Percentiles rank a stretch among this genome's conserved stretches.
Conservation (phyloP, 2,113 vertebrate species). For the Labeo rohita region DNA sequence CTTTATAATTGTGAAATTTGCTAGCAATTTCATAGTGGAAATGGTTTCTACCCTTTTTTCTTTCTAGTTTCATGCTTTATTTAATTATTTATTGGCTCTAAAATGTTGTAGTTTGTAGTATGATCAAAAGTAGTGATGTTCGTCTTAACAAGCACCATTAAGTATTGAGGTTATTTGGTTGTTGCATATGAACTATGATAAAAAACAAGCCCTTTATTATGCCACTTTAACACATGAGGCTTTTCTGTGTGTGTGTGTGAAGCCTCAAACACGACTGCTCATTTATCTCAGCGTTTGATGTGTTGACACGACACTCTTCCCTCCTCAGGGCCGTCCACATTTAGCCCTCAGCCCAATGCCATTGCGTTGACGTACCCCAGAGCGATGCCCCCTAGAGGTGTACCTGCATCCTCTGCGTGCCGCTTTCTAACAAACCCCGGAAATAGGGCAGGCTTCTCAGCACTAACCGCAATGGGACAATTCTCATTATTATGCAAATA, state of each 20-base stretch:
- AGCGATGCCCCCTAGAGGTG: conserved; percentile 59
- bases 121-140: background rate
- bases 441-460: conserved; percentile 69
- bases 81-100: background rate
- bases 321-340: conserved; percentile 5
- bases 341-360: background rate
- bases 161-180: background rate
- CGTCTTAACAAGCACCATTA: background rate
- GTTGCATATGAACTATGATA: background rate
- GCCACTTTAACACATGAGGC: background rate
- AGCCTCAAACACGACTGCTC: conserved; percentile 12
- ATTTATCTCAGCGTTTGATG: conserved; percentile 36
- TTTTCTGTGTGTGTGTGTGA: background rate
- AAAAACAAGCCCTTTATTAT: background rate
- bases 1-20: background rate
- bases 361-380: conserved; percentile 24
- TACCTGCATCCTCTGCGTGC: conserved; percentile 54
- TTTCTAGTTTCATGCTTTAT: background rate
- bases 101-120: background rate
- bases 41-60: background rate
- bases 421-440: conserved; percentile 58
- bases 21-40: background rate
- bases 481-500: conserved; percentile 80
- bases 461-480: conserved; percentile 60
- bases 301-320: conserved; percentile 23